A percentile compares a stretch with the other conserved stretches of the same genome.
Evolutionary conservation across 2,888 invertebrate species (phyloP).

Genomic region (Xestia xanthographa): DNA sequence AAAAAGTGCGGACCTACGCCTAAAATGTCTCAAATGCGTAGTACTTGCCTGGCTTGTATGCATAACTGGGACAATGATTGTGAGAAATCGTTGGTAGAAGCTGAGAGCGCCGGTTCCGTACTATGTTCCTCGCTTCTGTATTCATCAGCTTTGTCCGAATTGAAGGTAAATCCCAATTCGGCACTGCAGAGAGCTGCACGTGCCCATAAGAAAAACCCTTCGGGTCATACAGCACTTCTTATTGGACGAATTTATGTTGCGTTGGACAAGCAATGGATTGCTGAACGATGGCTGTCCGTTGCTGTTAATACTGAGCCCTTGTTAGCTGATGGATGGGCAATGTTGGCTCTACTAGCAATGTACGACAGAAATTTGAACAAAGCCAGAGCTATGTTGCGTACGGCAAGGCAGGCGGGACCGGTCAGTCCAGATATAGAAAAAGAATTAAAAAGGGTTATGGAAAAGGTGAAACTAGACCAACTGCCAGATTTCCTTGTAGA

Average conservation of each 20-base stretch:
- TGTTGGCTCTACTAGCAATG: slow-evolving; percentile 82
- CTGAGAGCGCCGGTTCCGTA: slow-evolving; percentile 80
- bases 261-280: slow-evolving; percentile 75
- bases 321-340: slow-evolving; percentile 85
- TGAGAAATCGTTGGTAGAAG: slow-evolving; percentile 75
- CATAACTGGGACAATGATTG: slow-evolving; percentile 82
- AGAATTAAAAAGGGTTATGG: slow-evolving; percentile 76
- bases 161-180: slow-evolving; percentile 71
- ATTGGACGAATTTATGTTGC: slow-evolving; percentile 80
- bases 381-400: slow-evolving; percentile 82
- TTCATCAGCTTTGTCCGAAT: slow-evolving; percentile 77
- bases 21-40: slow-evolving; percentile 81
- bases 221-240: slow-evolving; percentile 80
- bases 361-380: slow-evolving; percentile 76
- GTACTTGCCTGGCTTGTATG: slow-evolving; percentile 75
- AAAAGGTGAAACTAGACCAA: slow-evolving; percentile 73
- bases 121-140: slow-evolving; percentile 77
- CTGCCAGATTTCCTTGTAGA: slow-evolving; percentile 80
- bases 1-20: slow-evolving; percentile 80
- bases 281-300: slow-evolving; percentile 83
- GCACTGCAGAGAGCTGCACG: slow-evolving; percentile 85
- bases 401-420: slow-evolving; percentile 82
- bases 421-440: slow-evolving; percentile 79
- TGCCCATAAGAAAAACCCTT: slow-evolving; percentile 81
- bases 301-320: slow-evolving; percentile 84